These are phyloP conservation scores for Malthinus flaveolus DNA, from an alignment of 2,888 invertebrate genomes.

Conservation along the genomic window DNA sequence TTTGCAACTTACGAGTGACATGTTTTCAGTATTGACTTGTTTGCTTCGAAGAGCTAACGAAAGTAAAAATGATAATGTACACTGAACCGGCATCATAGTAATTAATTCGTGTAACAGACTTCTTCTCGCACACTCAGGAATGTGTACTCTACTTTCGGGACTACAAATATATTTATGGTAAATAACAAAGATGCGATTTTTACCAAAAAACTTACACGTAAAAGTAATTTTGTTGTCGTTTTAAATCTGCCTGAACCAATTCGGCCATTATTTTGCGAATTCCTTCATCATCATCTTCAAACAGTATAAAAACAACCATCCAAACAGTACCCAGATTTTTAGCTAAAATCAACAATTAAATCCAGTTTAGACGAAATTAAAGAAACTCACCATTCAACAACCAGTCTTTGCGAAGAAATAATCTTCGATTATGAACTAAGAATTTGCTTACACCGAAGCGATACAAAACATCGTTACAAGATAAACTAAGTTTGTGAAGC, in stretches of 20 bases:
- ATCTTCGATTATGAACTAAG: conserved; percentile 14
- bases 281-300: conserved; percentile 59
- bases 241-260: conserved; percentile 4
- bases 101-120: conserved; percentile 41
- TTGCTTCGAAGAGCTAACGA: conserved; percentile 43
- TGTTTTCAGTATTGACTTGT: conserved; percentile 32
- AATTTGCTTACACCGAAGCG: conserved; percentile 14
- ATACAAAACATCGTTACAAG: not conserved
- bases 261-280: conserved; percentile 51
- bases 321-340: conserved; percentile 44
- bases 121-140: conserved; percentile 38
- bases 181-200: not conserved
- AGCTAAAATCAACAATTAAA: conserved; percentile 13
- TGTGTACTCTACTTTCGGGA: conserved; percentile 9
- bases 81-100: conserved; percentile 35
- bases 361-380: not conserved
- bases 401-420: conserved; percentile 49
- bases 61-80: conserved; percentile 42
- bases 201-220: conserved; percentile 16
- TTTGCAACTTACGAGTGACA: conserved; percentile 36
- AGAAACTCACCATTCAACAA: conserved; percentile 9
- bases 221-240: not conserved
- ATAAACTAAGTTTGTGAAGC: conserved; percentile 6
- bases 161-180: not conserved
- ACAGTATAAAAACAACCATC: conserved; percentile 54